phyloP scores from a whole-genome alignment of 2,113 vertebrate species.

The Guaruba guarouba region DNA sequence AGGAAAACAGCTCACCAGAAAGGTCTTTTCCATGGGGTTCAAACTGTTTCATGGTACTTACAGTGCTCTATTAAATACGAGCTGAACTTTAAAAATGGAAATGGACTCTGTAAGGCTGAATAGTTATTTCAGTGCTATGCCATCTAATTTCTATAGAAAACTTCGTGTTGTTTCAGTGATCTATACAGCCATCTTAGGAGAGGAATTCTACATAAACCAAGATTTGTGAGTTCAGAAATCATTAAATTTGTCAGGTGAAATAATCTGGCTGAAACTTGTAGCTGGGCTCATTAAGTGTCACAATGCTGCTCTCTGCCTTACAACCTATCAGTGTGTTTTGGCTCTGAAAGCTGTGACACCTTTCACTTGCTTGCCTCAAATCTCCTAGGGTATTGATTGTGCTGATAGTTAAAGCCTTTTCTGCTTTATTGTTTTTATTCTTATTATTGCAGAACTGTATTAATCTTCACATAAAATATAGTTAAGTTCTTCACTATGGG shows the following conservation, averaged over 20 bases:
- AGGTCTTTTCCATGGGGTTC: neutral
- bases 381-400: neutral
- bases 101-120: neutral
- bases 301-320: neutral
- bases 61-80: neutral
- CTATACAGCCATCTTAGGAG: neutral
- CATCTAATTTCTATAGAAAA: neutral
- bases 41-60: neutral
- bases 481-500: neutral
- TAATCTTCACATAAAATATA: neutral
- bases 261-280: neutral
- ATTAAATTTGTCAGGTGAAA: neutral
- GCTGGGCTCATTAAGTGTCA: neutral
- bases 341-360: neutral
- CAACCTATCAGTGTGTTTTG: neutral
- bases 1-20: neutral
- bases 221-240: neutral
- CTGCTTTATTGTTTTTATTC: neutral
- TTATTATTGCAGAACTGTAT: neutral
- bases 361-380: neutral
- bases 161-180: neutral
- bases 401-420: neutral
- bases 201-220: neutral
- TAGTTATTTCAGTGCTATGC: fast-evolving
- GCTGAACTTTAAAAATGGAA: neutral